phyloP scores from a whole-genome alignment of 2,888 invertebrate species.

The Myopa testacea region DNA sequence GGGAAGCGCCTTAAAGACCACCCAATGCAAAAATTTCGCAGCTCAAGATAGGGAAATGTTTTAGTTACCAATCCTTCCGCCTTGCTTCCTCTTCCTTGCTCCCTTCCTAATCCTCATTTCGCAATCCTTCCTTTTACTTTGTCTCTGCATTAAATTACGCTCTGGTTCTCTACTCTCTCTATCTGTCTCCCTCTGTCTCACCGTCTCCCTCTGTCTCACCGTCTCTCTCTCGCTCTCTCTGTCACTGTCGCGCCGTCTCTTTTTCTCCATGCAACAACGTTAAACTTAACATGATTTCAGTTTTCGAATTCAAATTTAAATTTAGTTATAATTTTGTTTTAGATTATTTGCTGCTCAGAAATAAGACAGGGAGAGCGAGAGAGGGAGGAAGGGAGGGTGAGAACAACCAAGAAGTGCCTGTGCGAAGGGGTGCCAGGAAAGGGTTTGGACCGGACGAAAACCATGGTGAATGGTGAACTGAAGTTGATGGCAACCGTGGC shows the following conservation, averaged over 20 bases:
- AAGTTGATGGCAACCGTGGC: no score
- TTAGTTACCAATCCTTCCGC: no score
- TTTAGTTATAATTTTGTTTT: constrained; percentile 33
- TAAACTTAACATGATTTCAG: constrained; percentile 31
- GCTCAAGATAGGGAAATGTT: not conserved
- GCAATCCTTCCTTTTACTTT: not conserved
- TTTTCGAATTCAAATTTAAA: constrained; percentile 36
- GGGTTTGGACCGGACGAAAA: not conserved
- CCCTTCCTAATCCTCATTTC: not conserved
- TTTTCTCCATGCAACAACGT: not conserved
- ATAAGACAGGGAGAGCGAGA: not conserved
- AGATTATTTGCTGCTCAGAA: constrained; percentile 1
- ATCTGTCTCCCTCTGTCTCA: no score
- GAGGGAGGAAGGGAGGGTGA: not conserved
- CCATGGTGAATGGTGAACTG: no score
- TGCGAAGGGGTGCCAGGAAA: not conserved
- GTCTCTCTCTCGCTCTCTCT: not conserved
- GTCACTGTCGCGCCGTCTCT: not conserved
- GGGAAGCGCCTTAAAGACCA: not conserved
- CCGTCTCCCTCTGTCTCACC: not conserved
- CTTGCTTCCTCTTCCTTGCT: not conserved
- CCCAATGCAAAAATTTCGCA: not conserved
- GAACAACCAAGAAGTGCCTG: not conserved
- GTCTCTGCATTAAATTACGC: not conserved
- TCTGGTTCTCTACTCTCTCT: not conserved